Evolutionary conservation across 1,140 invertebrate species (phyloP).

Genomic region (Drosophila hydei): DNA sequence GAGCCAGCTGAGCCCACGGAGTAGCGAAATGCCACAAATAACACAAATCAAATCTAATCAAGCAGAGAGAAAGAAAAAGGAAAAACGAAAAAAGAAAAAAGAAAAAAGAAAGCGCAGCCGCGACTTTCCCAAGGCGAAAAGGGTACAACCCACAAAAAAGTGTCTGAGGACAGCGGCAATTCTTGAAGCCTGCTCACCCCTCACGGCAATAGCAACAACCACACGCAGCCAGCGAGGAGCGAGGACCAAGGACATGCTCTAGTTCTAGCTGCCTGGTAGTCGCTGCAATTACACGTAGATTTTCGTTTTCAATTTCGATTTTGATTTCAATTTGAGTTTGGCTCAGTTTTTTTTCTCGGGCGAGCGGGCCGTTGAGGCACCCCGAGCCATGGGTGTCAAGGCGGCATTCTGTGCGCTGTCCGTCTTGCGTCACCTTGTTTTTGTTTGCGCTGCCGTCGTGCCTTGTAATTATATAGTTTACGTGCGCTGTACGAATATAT

Average conservation of each 20-base stretch:
- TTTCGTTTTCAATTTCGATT: constrained; percentile 45
- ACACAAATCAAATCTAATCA: constrained; percentile 80
- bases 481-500: constrained; percentile 2
- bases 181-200: constrained; percentile 47
- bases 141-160: constrained; percentile 34
- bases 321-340: constrained; percentile 46
- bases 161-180: background rate
- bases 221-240: no score
- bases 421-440: constrained; percentile 27
- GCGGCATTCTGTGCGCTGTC: constrained; percentile 33
- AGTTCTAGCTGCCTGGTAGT: constrained; percentile 39
- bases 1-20: background rate
- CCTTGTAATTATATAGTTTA: constrained; percentile 77
- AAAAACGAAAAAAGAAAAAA: constrained; percentile 31
- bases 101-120: constrained; percentile 53
- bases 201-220: constrained; percentile 27
- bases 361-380: no score
- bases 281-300: constrained; percentile 66
- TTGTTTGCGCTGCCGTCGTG: constrained; percentile 34
- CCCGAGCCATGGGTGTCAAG: constrained; percentile 49
- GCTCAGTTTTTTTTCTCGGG: constrained; percentile 9
- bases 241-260: constrained; percentile 63
- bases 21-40: constrained; percentile 72
- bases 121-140: constrained; percentile 66
- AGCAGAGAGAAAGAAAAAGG: constrained; percentile 51